Percentiles rank a stretch among this genome's conserved stretches.
phyloP scores from a whole-genome alignment of 2,888 invertebrate species.

The Cephus runcator region DNA sequence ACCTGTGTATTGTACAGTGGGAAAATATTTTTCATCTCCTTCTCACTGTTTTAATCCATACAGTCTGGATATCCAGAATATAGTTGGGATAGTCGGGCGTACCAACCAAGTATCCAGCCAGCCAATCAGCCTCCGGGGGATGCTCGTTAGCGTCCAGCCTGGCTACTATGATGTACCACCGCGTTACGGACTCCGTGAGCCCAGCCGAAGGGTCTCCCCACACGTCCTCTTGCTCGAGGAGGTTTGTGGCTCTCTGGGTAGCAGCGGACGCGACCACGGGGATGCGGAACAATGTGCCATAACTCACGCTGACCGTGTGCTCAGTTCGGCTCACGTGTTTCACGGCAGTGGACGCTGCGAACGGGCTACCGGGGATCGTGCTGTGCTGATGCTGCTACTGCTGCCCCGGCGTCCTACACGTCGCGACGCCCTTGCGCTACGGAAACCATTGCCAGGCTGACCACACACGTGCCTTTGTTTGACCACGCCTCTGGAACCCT shows the following conservation, averaged over 20 bases:
- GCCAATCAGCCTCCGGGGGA: constrained; percentile 22
- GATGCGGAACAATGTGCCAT: constrained; percentile 50
- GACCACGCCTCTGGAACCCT: background rate
- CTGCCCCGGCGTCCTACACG: background rate
- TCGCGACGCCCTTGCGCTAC: background rate
- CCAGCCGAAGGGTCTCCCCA: constrained; percentile 27
- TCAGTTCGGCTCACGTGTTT: constrained; percentile 25
- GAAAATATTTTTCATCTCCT: no score
- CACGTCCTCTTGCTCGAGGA: constrained; percentile 15
- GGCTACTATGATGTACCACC: constrained; percentile 39
- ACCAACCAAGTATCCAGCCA: background rate
- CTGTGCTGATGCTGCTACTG: background rate
- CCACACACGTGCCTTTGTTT: background rate
- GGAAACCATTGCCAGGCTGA: background rate
- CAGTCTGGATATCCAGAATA: no score
- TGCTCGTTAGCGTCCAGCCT: constrained; percentile 42
- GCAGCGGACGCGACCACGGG: constrained; percentile 26
- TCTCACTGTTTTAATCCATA: no score
- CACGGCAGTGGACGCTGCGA: constrained; percentile 16
- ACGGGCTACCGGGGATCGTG: constrained; percentile 9
- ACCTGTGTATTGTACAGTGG: no score
- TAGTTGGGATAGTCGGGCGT: background rate
- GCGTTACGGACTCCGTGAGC: constrained; percentile 29
- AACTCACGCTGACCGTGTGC: constrained; percentile 40
- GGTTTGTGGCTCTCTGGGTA: constrained; percentile 42